phyloP scores from a whole-genome alignment of 2,888 invertebrate species.

The Strigamia transsilvanica region DNA sequence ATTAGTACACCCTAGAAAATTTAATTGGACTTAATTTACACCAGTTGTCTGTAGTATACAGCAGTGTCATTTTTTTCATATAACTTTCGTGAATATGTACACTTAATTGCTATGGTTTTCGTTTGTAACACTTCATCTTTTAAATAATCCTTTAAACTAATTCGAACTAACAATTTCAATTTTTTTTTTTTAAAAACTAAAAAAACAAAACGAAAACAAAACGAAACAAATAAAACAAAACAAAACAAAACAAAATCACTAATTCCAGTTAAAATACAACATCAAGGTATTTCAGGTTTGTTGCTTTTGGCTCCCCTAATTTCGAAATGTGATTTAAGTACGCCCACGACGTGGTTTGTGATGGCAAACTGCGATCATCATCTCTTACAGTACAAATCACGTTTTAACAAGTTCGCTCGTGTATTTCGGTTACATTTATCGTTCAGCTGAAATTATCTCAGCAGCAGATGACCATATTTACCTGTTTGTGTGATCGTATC shows the following conservation, averaged over 20 bases:
- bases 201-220: neutral
- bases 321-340: neutral
- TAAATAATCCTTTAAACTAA: neutral
- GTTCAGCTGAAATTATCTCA: neutral
- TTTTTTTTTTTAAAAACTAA: neutral
- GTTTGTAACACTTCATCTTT: neutral
- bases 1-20: conserved; percentile 31
- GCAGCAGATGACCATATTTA: neutral
- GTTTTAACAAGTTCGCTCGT: conserved; percentile 22
- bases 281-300: conserved; percentile 13
- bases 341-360: neutral
- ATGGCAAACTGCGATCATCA: neutral
- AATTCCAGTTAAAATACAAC: conserved; percentile 13
- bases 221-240: neutral
- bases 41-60: conserved; percentile 15
- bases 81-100: conserved; percentile 26
- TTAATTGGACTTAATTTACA: conserved; percentile 20
- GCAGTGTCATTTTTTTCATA: neutral
- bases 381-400: neutral
- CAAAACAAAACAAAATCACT: neutral
- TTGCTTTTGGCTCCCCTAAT: neutral
- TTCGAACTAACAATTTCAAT: neutral
- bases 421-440: neutral
- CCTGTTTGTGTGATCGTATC: neutral
- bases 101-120: neutral